Conservation (phyloP, 2,113 vertebrate species). For the Pollimyrus isidori region DNA sequence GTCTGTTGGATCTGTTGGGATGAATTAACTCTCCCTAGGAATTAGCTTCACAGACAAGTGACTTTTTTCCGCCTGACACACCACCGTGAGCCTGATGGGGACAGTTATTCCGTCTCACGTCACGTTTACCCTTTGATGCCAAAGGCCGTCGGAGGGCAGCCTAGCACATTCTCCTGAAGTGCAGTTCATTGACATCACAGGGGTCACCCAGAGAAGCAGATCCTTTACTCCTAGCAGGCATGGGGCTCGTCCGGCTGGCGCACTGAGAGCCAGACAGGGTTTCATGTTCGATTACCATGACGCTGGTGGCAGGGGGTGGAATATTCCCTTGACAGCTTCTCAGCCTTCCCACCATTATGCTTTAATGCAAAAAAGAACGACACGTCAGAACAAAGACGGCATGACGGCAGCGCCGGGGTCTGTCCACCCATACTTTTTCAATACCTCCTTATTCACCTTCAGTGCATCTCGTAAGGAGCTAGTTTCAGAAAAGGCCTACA, state of each 20-base stretch:
- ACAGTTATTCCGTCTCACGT: not conserved
- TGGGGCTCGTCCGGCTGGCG: not conserved
- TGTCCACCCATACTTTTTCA: not conserved
- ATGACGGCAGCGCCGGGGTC: not conserved
- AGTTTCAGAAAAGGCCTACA: not conserved
- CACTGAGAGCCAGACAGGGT: not conserved
- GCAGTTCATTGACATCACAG: not conserved
- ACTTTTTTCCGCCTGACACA: not conserved
- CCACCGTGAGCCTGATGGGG: not conserved
- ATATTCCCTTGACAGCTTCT: not conserved
- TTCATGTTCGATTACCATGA: not conserved
- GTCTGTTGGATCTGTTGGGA: not conserved
- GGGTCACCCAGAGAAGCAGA: not conserved
- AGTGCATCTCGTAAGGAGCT: not conserved
- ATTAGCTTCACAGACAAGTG: not conserved
- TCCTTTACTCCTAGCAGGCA: not conserved
- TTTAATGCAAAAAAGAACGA: not conserved
- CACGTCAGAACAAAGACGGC: not conserved
- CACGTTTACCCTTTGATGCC: not conserved
- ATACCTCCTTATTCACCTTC: not conserved
- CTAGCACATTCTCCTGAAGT: not conserved
- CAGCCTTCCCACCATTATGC: not conserved
- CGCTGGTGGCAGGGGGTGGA: not conserved
- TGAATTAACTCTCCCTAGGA: not conserved
- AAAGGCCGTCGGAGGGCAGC: not conserved